Evolutionary conservation across 2,888 invertebrate genomes (phyloP).

Genomic region (Bellardia pandia): DNA sequence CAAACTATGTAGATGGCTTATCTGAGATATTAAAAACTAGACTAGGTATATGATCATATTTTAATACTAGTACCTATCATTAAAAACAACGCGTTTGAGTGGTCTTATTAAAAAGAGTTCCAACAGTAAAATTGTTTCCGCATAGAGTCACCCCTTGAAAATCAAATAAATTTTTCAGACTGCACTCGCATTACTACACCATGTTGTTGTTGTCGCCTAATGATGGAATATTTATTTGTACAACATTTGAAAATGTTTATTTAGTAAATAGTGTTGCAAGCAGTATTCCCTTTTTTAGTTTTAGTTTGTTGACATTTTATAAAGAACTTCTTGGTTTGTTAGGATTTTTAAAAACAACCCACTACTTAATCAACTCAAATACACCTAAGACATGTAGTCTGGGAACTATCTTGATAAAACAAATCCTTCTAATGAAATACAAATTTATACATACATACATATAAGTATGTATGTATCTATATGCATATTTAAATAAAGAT

Average conservation of each 20-base stretch:
- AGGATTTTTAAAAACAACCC: constrained; percentile 14
- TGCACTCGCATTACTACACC: not conserved
- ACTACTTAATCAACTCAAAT: constrained; percentile 34
- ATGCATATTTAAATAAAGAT: not conserved
- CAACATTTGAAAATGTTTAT: constrained; percentile 49
- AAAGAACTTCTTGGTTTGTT: constrained; percentile 35
- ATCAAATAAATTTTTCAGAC: not conserved
- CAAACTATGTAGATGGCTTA: no score
- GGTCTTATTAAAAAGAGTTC: no score
- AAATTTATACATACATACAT: not conserved
- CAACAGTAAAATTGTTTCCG: no score
- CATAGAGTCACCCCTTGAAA: not conserved
- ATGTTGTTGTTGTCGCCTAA: not conserved
- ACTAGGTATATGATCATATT: no score
- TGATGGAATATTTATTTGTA: constrained; percentile 29
- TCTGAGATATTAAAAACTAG: no score
- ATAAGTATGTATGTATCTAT: not conserved
- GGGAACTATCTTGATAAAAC: constrained; percentile 3
- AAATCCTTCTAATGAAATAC: constrained; percentile 38
- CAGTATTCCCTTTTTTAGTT: constrained; percentile 22
- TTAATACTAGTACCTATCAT: no score
- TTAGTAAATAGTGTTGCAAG: constrained; percentile 36
- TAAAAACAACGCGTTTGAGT: no score
- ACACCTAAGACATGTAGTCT: not conserved
- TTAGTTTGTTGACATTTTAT: constrained; percentile 29